Percentiles rank a stretch among this genome's conserved stretches.
Conservation (phyloP, 2,113 vertebrate species). For the Crotophaga sulcirostris region DNA sequence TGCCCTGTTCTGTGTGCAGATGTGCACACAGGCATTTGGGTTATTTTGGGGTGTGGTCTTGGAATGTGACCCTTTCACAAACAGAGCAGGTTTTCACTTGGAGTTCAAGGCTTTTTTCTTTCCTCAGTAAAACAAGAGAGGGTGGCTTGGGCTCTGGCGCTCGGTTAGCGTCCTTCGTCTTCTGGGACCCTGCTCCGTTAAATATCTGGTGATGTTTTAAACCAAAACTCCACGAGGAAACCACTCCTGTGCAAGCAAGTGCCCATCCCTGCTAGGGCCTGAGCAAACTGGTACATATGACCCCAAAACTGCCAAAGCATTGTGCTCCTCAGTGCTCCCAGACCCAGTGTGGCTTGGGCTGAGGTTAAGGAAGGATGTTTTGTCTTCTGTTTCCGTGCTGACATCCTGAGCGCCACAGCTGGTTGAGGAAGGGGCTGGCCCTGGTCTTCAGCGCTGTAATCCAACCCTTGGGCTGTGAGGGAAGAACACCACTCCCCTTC, state of each 20-base stretch:
- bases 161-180: neutral
- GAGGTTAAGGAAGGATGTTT: constrained; percentile 67
- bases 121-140: neutral
- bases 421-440: neutral
- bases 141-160: neutral
- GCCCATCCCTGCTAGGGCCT: neutral
- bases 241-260: neutral
- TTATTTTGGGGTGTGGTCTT: neutral
- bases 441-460: constrained; percentile 19
- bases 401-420: constrained; percentile 53
- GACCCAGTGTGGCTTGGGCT: too few relatives aligned
- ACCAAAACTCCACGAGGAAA: neutral
- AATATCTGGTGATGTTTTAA: neutral
- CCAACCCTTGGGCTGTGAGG: neutral
- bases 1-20: neutral
- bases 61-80: neutral
- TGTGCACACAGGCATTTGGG: neutral
- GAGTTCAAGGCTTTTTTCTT: neutral
- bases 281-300: neutral
- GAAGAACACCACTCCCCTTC: constrained; percentile 40
- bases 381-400: constrained; percentile 67
- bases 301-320: neutral
- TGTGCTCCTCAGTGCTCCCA: neutral
- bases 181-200: neutral
- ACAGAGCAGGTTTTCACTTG: neutral